Conservation (phyloP, 2,888 invertebrate genomes). For the Pseudanteris insignis region DNA sequence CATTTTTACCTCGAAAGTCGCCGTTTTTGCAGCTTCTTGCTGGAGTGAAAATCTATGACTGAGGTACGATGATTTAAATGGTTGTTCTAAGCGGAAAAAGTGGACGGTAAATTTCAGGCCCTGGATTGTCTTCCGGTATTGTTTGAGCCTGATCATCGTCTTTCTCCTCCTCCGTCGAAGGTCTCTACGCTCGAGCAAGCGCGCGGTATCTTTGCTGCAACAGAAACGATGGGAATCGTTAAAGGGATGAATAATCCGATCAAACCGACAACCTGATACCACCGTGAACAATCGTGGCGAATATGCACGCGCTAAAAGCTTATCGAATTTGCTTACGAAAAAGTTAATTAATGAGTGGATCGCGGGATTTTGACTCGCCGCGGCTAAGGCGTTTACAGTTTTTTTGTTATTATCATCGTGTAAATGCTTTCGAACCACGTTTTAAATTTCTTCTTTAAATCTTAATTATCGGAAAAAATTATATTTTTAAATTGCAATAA, state of each 20-base stretch:
- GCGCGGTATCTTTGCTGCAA: constrained; percentile 46
- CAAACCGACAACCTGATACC: constrained; percentile 44
- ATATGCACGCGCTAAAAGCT: constrained; percentile 41
- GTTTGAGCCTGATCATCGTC: constrained; percentile 33
- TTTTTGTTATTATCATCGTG: no score
- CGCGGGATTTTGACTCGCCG: background rate
- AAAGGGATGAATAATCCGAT: constrained; percentile 50
- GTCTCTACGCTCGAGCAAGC: constrained; percentile 43
- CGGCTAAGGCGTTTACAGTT: constrained; percentile 3
- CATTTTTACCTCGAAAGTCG: no score
- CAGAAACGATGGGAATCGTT: constrained; percentile 45
- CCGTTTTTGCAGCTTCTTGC: constrained; percentile 5
- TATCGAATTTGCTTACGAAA: constrained; percentile 32
- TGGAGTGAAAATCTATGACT: constrained; percentile 27
- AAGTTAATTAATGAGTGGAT: constrained; percentile 16
- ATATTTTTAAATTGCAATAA: no score
- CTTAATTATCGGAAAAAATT: no score
- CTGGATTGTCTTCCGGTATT: constrained; percentile 39
- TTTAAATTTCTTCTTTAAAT: no score
- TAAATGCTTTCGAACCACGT: no score
- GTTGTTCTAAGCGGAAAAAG: constrained; percentile 45
- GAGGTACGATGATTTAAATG: constrained; percentile 48
- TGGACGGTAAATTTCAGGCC: constrained; percentile 42
- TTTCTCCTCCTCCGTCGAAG: constrained; percentile 35
- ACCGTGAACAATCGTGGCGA: constrained; percentile 21